phyloP scores from a whole-genome alignment of 2,888 invertebrate species.

The Macaria liturata region DNA sequence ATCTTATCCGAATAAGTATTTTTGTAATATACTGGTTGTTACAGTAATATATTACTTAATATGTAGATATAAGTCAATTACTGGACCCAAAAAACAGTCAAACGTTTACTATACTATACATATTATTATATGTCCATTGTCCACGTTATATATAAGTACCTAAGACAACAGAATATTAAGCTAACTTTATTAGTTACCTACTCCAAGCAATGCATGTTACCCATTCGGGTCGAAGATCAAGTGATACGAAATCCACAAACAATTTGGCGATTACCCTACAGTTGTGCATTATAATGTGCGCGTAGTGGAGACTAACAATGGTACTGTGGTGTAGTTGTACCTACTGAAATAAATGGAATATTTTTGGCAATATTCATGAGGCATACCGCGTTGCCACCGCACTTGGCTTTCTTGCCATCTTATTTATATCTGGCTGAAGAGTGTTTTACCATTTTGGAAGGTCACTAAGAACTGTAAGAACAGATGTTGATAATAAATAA shows the following conservation, averaged over 20 bases:
- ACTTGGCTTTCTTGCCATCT: constrained; percentile 16
- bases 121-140: no score
- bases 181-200: background rate
- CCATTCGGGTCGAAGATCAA: constrained; percentile 10
- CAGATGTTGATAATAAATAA: no score
- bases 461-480: background rate
- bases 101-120: no score
- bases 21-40: background rate
- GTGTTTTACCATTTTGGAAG: constrained; percentile 3
- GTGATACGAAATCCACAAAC: constrained; percentile 12
- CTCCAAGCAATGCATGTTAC: constrained; percentile 7
- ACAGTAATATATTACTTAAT: background rate
- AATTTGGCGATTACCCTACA: constrained; percentile 12
- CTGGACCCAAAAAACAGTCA: no score
- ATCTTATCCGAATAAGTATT: no score
- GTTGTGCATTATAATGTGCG: background rate
- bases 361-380: constrained; percentile 16
- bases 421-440: constrained; percentile 14
- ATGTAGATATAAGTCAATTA: no score
- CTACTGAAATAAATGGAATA: constrained; percentile 7
- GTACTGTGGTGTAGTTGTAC: background rate
- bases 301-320: no score
- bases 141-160: no score
- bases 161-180: no score
- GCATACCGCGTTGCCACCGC: constrained; percentile 13